Evolutionary conservation across 2,113 vertebrate genomes (phyloP), one percentile per base, ranked within the genome.

Genomic region (Xiphophorus couchianus): DNA sequence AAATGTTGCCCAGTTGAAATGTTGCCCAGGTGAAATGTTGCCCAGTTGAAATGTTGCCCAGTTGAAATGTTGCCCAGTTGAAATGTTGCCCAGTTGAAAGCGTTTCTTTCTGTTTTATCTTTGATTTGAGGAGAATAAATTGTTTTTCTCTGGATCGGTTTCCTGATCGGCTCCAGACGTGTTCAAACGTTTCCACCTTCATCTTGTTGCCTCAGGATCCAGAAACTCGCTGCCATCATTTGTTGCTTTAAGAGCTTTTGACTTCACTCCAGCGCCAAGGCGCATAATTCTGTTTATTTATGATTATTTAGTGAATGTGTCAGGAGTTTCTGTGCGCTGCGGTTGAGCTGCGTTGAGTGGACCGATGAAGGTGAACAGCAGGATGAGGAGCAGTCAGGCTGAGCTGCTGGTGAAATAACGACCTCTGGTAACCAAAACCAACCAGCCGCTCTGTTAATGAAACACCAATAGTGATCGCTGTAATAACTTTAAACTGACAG

Each of bases 281-380:
- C 33, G 61, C 27, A 74, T 67, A n/a, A 1, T 74, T 66, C 15
- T 67, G 42, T 76, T 77, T 85, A 80, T 88, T 85, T 73, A 76
- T 65, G 63, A 67, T 3, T 9, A 5, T 63, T 78, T 74, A 68
- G 80, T 81, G 66, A 88, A 33, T 29, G 19, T 68, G 71, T 60
- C 44, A 29, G 61, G 33, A 11, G 81, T 51, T 51, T 84, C 65
- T 80, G 58, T 12, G 63, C 3, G 2, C 27, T 44, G 25, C 39
- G 30, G 76, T 12, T 31, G 22, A 54, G 63, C 62, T 29, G 62
- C 19, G 60, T 17, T 31, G 65, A 81, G 67, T 65, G 67, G 65
- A 74, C 12, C 42, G 39, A 73, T 71, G 42, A 73, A 75, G 68
- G 51, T 60, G 60, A n/a, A 48, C 22, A 28, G 54, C 73, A 60